Percentiles rank a stretch among this genome's conserved stretches.
Evolutionary conservation across 92 coral and sea anemone species (phyloP).

Genomic region (Bergia puertoricense): DNA sequence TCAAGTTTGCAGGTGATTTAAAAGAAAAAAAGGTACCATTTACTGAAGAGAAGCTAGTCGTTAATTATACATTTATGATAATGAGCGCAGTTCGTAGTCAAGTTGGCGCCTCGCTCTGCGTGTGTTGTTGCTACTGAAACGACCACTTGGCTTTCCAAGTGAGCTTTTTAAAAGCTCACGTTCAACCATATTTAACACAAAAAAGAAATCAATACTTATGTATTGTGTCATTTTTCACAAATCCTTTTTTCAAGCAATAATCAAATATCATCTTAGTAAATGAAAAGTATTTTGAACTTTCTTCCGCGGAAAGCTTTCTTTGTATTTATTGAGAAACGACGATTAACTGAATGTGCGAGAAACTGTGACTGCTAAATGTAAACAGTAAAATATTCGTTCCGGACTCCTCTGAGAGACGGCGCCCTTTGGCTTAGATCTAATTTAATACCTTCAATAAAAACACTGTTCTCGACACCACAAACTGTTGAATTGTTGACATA

Average conservation of each 20-base stretch:
- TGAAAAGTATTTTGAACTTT: neutral
- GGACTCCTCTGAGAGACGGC: slow-evolving; percentile 22
- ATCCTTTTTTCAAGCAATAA: neutral
- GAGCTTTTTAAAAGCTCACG: neutral
- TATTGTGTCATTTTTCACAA: neutral
- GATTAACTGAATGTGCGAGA: neutral
- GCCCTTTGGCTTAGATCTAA: slow-evolving; percentile 23
- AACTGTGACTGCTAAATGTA: slow-evolving; percentile 21
- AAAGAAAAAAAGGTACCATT: slow-evolving; percentile 11
- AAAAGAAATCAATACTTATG: neutral
- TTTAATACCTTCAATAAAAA: slow-evolving; percentile 38
- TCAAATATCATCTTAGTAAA: neutral
- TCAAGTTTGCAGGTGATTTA: slow-evolving; percentile 39
- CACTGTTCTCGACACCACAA: slow-evolving; percentile 12
- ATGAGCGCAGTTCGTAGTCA: slow-evolving; percentile 6
- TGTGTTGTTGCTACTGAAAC: neutral
- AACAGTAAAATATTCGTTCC: slow-evolving; percentile 3
- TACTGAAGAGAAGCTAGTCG: slow-evolving; percentile 20
- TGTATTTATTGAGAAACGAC: neutral
- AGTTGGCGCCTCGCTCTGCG: slow-evolving; percentile 36
- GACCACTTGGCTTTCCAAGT: neutral
- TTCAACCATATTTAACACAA: neutral
- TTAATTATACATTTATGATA: slow-evolving; percentile 31
- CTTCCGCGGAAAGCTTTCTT: neutral
- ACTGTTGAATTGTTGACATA: slow-evolving; percentile 11